Evolutionary conservation across 1,140 invertebrate species (phyloP).

Genomic region (Heliothis virescens): DNA sequence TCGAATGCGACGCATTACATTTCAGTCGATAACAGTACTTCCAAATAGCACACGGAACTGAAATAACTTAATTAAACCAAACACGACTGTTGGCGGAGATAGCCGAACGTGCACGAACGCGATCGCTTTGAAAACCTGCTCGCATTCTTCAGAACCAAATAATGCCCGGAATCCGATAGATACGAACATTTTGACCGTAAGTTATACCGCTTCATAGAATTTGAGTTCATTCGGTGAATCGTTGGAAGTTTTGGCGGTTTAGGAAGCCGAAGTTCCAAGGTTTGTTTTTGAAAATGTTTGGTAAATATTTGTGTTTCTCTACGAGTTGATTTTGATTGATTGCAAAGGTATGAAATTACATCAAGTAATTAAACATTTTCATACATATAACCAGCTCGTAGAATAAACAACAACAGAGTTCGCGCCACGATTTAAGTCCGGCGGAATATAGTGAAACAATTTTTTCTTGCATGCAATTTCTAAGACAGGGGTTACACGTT

Average conservation of each 20-base stretch:
- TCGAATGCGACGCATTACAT: no score
- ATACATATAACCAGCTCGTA: no score
- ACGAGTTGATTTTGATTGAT: no score
- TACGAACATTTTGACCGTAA: constrained; percentile 1
- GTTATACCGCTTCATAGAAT: not conserved
- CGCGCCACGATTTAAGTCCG: no score
- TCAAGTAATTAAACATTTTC: no score
- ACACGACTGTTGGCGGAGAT: constrained; percentile 7
- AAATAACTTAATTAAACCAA: constrained; percentile 21
- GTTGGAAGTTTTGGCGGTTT: not conserved
- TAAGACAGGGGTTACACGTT: no score
- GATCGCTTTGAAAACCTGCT: constrained; percentile 2
- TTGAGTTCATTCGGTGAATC: not conserved
- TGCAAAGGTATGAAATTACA: no score
- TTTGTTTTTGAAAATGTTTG: no score
- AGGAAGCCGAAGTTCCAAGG: not conserved
- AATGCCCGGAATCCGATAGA: not conserved
- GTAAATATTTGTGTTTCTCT: no score
- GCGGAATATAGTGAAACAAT: no score
- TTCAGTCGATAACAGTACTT: not conserved
- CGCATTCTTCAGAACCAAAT: constrained; percentile 4
- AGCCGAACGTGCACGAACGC: constrained; percentile 18
- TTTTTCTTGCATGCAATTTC: no score
- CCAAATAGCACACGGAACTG: not conserved
- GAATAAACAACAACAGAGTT: no score